These are phyloP conservation scores for Drosophila pegasa DNA, from an alignment of 2,888 invertebrate species.

Conservation along the genomic window DNA sequence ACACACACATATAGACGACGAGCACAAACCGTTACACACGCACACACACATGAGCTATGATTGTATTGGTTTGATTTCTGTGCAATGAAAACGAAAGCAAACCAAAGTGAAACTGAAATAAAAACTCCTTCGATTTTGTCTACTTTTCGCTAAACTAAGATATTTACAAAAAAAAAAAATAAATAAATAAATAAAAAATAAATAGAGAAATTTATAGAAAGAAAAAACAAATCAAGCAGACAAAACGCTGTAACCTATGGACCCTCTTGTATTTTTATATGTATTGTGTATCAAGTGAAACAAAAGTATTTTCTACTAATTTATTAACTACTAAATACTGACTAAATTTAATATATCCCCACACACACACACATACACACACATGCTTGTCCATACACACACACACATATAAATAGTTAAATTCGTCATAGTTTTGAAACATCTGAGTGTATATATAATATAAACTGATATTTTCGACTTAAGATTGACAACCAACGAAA, in stretches of 20 bases:
- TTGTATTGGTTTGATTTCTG: constrained; percentile 10
- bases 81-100: constrained; percentile 5
- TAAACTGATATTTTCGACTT: constrained; percentile 65
- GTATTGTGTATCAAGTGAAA: constrained; percentile 41
- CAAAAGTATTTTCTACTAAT: constrained; percentile 66
- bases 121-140: constrained; percentile 15
- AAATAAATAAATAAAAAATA: constrained; percentile 3
- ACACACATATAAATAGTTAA: constrained; percentile 1
- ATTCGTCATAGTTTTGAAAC: constrained; percentile 44
- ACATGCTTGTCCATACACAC: neutral
- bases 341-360: constrained; percentile 8
- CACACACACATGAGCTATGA: neutral
- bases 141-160: constrained; percentile 18
- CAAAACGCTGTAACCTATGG: constrained; percentile 66
- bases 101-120: constrained; percentile 13
- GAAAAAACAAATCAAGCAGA: constrained; percentile 22
- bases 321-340: constrained; percentile 48
- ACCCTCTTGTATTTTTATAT: constrained; percentile 78
- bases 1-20: neutral
- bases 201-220: neutral
- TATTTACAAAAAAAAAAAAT: constrained; percentile 20
- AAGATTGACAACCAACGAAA: constrained; percentile 24
- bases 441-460: constrained; percentile 61
- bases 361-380: constrained; percentile 5
- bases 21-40: constrained; percentile 9